Evolutionary conservation across 1,140 invertebrate genomes (phyloP).

Genomic region (Muscidifurax raptorellus): DNA sequence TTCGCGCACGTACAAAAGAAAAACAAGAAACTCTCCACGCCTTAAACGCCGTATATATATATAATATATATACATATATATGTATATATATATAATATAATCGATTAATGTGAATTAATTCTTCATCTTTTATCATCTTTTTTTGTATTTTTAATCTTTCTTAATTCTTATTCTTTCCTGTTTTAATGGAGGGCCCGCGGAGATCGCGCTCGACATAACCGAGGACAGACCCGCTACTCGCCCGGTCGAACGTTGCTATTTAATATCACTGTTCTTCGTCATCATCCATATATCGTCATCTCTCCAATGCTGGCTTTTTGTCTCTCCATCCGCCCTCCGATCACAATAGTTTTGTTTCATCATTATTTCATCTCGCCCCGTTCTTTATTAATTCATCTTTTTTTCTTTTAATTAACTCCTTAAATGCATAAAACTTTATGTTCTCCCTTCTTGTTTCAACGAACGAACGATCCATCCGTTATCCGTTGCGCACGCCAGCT

Average conservation of each 20-base stretch:
- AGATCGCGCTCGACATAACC: conserved; percentile 34
- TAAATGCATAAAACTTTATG: conserved; percentile 53
- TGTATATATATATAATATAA: neutral
- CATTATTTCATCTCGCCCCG: neutral
- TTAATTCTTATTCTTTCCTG: conserved; percentile 25
- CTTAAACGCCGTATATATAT: conserved; percentile 1
- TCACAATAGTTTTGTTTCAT: conserved; percentile 51
- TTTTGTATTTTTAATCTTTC: conserved; percentile 19
- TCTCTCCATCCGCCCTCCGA: conserved; percentile 28
- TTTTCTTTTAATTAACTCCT: conserved; percentile 20
- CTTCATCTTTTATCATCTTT: conserved; percentile 2
- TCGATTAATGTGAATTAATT: conserved; percentile 18
- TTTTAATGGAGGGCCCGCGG: conserved; percentile 16
- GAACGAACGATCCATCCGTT: conserved; percentile 39
- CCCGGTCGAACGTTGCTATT: conserved; percentile 30
- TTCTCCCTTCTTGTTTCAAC: conserved; percentile 29
- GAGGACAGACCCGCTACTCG: conserved; percentile 48
- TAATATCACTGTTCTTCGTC: neutral
- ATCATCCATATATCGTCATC: neutral
- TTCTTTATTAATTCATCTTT: conserved; percentile 31
- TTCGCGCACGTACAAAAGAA: conserved; percentile 33
- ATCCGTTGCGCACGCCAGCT: conserved; percentile 8
- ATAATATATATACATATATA: conserved; percentile 3
- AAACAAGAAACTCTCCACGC: conserved; percentile 16
- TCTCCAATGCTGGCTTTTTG: neutral